Conservation (phyloP, 2,888 invertebrate species). For the Agrypnus murinus region DNA sequence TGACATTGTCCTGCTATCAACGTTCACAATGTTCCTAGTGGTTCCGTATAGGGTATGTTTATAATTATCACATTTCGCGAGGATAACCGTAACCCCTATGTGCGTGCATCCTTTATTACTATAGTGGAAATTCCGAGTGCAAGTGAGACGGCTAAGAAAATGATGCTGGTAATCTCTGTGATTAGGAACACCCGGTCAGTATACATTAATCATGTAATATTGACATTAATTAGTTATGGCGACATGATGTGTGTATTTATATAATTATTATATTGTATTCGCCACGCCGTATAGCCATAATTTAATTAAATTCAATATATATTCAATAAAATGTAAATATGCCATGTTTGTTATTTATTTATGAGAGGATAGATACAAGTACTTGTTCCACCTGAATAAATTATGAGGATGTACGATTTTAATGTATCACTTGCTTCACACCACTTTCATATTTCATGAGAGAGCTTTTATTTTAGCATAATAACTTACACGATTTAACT, state of each 20-base stretch:
- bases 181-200: slow-evolving; percentile 61
- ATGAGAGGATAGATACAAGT: slow-evolving; percentile 33
- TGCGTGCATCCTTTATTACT: slow-evolving; percentile 30
- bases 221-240: slow-evolving; percentile 69
- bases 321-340: slow-evolving; percentile 63
- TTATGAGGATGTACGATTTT: slow-evolving; percentile 54
- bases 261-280: slow-evolving; percentile 69
- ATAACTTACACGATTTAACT: slow-evolving; percentile 23
- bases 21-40: slow-evolving; percentile 41
- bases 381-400: slow-evolving; percentile 55
- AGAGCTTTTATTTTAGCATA: slow-evolving; percentile 29
- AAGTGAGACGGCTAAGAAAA: slow-evolving; percentile 52
- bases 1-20: slow-evolving; percentile 66
- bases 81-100: slow-evolving; percentile 23
- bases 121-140: neutral
- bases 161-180: slow-evolving; percentile 57
- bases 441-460: slow-evolving; percentile 40
- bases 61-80: slow-evolving; percentile 41
- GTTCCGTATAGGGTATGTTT: slow-evolving; percentile 45
- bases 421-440: slow-evolving; percentile 50
- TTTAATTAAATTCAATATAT: slow-evolving; percentile 67
- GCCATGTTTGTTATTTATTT: slow-evolving; percentile 43
- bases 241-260: slow-evolving; percentile 69
- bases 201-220: slow-evolving; percentile 68
- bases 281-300: slow-evolving; percentile 63